phyloP scores from a whole-genome alignment of 30 jellyfish, hydroid and myxozoan genomes.

The Cassiopea xamachana region DNA sequence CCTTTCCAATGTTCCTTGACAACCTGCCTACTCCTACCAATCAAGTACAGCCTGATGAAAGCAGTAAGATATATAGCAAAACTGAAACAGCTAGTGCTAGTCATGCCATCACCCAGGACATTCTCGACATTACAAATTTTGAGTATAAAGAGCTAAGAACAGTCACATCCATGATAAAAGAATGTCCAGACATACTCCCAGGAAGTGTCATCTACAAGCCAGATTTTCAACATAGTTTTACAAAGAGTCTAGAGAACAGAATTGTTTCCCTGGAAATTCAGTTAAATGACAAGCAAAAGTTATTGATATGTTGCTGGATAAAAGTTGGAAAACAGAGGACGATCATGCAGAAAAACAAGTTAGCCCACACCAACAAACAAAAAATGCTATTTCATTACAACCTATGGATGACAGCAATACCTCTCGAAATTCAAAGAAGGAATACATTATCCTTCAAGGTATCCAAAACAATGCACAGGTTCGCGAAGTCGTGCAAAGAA shows the following conservation, averaged over 20 bases:
- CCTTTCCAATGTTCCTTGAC: not conserved
- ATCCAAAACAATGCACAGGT: not conserved
- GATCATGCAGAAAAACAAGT: conserved; percentile 6
- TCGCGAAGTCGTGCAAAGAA: conserved; percentile 4
- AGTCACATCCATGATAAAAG: not conserved
- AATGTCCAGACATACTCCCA: not conserved
- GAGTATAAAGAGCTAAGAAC: not conserved
- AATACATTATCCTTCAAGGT: not conserved
- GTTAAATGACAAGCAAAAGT: not conserved
- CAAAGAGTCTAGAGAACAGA: conserved; percentile 5
- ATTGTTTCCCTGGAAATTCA: conserved; percentile 4
- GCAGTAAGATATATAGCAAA: not conserved
- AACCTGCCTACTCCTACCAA: not conserved
- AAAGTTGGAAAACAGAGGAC: not conserved
- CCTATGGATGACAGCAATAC: not conserved
- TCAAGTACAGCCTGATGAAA: not conserved
- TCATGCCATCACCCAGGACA: conserved; percentile 10
- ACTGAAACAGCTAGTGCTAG: not conserved
- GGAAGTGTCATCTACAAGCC: conserved; percentile 6
- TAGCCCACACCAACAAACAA: not conserved
- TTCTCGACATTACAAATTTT: not conserved
- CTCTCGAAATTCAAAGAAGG: not conserved
- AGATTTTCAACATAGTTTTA: conserved; percentile 13
- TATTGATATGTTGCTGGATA: conserved; percentile 7
- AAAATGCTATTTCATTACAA: not conserved